phyloP scores from a whole-genome alignment of 1,140 invertebrate species.

The Bombus superbus region DNA sequence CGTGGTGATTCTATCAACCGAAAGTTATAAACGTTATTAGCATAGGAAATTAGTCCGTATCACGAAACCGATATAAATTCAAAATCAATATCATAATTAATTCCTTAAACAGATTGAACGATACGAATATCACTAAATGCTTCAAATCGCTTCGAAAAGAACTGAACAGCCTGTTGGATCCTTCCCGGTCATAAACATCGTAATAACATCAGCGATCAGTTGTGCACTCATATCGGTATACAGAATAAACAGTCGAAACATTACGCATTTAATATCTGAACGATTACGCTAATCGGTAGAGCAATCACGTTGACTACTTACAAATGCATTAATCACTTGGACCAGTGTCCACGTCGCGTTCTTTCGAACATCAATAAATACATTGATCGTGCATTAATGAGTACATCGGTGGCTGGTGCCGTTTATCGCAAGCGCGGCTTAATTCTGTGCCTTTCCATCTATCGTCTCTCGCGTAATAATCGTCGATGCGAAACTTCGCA shows the following conservation, averaged over 20 bases:
- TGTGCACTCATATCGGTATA: background rate
- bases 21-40: background rate
- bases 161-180: background rate
- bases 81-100: background rate
- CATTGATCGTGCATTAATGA: conserved; percentile 26
- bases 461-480: background rate
- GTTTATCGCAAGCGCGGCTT: conserved; percentile 14
- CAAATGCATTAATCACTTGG: conserved; percentile 25
- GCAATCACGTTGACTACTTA: conserved; percentile 14
- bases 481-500: background rate
- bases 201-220: conserved; percentile 16
- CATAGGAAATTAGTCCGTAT: background rate
- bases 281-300: conserved; percentile 23
- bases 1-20: background rate
- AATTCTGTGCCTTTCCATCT: background rate
- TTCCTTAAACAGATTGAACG: background rate
- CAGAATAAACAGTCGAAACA: conserved; percentile 1
- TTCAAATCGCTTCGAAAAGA: background rate
- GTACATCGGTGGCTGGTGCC: background rate
- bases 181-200: background rate
- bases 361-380: conserved; percentile 6
- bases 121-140: background rate
- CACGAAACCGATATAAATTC: background rate
- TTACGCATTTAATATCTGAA: conserved; percentile 14
- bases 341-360: conserved; percentile 1